Evolutionary conservation across 1,140 invertebrate genomes (phyloP).

Genomic region (Lamellibrachia luymesi): DNA sequence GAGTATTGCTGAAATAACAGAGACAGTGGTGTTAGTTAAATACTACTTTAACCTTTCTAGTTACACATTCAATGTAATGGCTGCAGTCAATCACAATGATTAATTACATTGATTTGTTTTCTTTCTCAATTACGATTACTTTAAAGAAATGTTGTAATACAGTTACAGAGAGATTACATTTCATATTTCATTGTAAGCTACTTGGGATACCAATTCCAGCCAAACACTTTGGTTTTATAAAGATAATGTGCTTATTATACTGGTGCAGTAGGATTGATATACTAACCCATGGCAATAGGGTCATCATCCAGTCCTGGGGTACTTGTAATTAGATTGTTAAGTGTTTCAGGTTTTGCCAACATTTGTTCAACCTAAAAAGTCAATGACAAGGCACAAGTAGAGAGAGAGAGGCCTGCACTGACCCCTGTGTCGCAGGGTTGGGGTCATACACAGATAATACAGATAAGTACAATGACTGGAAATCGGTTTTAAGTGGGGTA

Average conservation of each 20-base stretch:
- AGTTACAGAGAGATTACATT: not conserved
- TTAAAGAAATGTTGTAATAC: not conserved
- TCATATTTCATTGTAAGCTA: not conserved
- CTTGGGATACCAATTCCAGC: not conserved
- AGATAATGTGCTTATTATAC: not conserved
- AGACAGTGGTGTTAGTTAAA: not conserved
- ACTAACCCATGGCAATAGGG: conserved; percentile 41
- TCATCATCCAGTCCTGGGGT: conserved; percentile 45
- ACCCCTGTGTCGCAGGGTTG: too few species aligned
- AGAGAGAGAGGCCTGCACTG: too few species aligned
- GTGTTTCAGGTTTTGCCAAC: conserved; percentile 40
- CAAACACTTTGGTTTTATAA: not conserved
- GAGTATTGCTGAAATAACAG: conserved; percentile 33
- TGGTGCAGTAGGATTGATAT: not conserved
- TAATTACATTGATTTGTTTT: too few species aligned
- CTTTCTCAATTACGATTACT: too few species aligned
- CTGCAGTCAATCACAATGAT: too few species aligned
- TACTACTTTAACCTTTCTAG: too few species aligned
- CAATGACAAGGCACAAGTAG: not conserved
- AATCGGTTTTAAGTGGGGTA: too few species aligned
- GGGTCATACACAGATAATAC: too few species aligned
- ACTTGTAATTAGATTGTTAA: conserved; percentile 46
- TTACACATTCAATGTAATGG: too few species aligned
- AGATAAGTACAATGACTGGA: too few species aligned
- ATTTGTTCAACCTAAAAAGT: conserved; percentile 27